Evolutionary conservation across 2,113 vertebrate species (phyloP).

Genomic region (Acrocephalus arundinaceus): DNA sequence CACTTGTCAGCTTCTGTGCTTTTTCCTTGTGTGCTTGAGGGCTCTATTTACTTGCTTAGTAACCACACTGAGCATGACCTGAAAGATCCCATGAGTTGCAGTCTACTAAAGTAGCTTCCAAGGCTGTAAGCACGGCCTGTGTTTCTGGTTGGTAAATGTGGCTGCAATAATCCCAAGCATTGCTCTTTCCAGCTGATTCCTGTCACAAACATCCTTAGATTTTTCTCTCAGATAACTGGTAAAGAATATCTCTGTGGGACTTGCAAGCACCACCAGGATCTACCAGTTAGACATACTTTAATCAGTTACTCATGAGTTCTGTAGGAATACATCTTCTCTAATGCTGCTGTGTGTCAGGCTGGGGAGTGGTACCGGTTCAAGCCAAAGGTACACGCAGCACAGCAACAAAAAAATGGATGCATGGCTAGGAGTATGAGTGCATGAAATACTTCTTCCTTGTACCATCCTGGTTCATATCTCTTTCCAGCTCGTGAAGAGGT

Average conservation of each 20-base stretch:
- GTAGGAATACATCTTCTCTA: not conserved
- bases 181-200: not conserved
- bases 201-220: not conserved
- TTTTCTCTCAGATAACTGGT: not conserved
- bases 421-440: not conserved
- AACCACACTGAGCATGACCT: not conserved
- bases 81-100: not conserved
- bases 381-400: not conserved
- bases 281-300: not conserved
- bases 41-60: not conserved
- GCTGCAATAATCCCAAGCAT: not conserved
- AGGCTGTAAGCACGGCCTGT: accelerated
- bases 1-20: not conserved
- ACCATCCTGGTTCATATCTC: not conserved
- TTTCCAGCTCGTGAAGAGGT: not conserved
- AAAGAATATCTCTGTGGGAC: not conserved
- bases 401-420: not conserved
- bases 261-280: not conserved
- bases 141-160: not conserved
- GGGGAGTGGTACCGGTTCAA: not conserved
- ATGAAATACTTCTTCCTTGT: not conserved
- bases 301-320: not conserved
- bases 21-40: not conserved
- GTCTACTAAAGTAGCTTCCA: not conserved
- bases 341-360: not conserved